Base-by-base conservation (phyloP, 2,113 vertebrate genomes). In the Cryptotis parvus region DNA sequence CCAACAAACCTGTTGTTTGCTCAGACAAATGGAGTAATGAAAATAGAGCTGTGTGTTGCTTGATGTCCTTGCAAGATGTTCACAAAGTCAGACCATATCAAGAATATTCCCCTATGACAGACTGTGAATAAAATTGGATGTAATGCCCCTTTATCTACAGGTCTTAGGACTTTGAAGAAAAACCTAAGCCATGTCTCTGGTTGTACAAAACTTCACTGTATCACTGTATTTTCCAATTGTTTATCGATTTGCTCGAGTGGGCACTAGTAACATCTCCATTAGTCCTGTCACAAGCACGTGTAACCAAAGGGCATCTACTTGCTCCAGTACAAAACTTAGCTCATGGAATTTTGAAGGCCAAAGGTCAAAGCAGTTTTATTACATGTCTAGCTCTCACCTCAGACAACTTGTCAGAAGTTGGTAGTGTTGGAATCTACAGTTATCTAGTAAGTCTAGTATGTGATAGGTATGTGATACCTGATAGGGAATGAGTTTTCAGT, bases 321-420 rank as follows among this genome's bases (percentile, higher is more conserved):
- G n/a, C n/a, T n/a, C n/a, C n/a, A n/a, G n/a, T n/a, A n/a, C n/a
- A n/a, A 87, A 31, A 33, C 65, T 77, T 37, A 52, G 31, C 10
- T 72, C 24, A 37, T 33, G 90, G 27, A 29, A 78, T 69, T 45
- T 76, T 26, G 74, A 94, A 6, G 24, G 52, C 1, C 31, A 93
- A 49, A 39, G 14, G 15, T 90, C 26, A 87, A 91, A 94, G 37
- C 66, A 2, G 76, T 75, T 92, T 88, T 41, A 49, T 45, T 61
- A 27, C 14, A 14, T 6, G 1, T 39, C 65, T 82, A 37, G 18
- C 9, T 3, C 18, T 91, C 26, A 74, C 15, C 16, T 70, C 45
- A 81, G 24, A 84, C 10, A 92, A 39, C 6, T 70, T 63, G 2
- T 20, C 31, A 43, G 35, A 88, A 79, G 9, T 45, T 31, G 72